These are phyloP conservation scores for Morone saxatilis DNA, from an alignment of 2,113 vertebrate genomes.

Conservation along the genomic window DNA sequence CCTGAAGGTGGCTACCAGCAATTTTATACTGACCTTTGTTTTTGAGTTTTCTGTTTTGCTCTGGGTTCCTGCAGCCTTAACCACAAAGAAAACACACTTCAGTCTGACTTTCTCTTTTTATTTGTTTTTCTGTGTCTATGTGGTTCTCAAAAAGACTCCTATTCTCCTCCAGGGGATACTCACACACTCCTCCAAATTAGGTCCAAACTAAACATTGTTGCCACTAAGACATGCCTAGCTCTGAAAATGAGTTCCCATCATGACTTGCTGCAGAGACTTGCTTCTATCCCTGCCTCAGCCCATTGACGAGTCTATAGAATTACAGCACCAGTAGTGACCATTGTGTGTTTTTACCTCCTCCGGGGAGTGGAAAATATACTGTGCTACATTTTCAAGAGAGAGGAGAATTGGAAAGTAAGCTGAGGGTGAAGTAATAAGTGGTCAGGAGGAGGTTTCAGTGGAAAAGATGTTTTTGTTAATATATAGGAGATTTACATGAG, in stretches of 20 bases:
- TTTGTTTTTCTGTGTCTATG: not conserved
- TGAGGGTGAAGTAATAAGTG: not conserved
- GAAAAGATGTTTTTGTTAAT: not conserved
- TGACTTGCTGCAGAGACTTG: not conserved
- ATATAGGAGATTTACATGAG: too few species aligned
- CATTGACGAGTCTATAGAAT: conserved; percentile 21
- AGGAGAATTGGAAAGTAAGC: conserved; percentile 3
- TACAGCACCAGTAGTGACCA: conserved; percentile 15
- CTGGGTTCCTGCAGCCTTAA: conserved; percentile 5
- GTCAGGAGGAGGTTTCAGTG: not conserved
- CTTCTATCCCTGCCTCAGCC: conserved; percentile 17
- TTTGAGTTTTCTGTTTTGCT: conserved; percentile 22
- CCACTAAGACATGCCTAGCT: conserved; percentile 3
- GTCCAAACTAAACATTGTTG: conserved; percentile 41
- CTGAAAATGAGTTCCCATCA: conserved; percentile 48
- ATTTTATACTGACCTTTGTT: conserved; percentile 5
- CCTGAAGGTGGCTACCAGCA: conserved; percentile 3
- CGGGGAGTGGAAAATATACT: not conserved
- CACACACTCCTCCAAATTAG: conserved; percentile 39
- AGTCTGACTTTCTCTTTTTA: conserved; percentile 28
- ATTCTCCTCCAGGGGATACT: conserved; percentile 20
- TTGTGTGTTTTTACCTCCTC: conserved; percentile 5
- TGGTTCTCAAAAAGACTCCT: conserved; percentile 22
- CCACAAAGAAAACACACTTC: conserved; percentile 17
- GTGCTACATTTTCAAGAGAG: conserved; percentile 4